Evolutionary conservation across 2,888 invertebrate species (phyloP).

Genomic region (Stenchaetothrips biformis): DNA sequence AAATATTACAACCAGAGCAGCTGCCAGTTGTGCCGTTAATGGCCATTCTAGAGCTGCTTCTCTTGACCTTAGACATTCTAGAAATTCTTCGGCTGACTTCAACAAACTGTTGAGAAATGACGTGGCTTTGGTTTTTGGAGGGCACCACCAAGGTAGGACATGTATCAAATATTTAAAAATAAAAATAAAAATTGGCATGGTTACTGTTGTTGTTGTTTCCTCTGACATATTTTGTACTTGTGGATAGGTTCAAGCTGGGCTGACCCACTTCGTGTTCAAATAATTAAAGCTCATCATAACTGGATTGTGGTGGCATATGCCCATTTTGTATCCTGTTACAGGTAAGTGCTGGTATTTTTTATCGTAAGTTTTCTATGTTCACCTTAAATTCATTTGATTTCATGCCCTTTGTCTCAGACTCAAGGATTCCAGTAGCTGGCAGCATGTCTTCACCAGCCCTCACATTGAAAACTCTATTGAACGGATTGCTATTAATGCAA

Average conservation of each 20-base stretch:
- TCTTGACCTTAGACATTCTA: slow-evolving; percentile 66
- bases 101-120: slow-evolving; percentile 68
- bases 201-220: background rate
- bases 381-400: slow-evolving; percentile 30
- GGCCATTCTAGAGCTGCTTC: slow-evolving; percentile 81
- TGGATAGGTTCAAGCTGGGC: slow-evolving; percentile 65
- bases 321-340: slow-evolving; percentile 91
- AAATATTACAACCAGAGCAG: slow-evolving; percentile 43
- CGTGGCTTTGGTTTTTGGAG: slow-evolving; percentile 61
- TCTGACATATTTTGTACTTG: background rate
- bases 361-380: slow-evolving; percentile 27
- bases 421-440: slow-evolving; percentile 96
- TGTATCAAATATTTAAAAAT: background rate
- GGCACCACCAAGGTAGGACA: slow-evolving; percentile 50
- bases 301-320: slow-evolving; percentile 97
- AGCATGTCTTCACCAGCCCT: slow-evolving; percentile 88
- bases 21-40: slow-evolving; percentile 42
- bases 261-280: slow-evolving; percentile 82
- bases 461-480: slow-evolving; percentile 86
- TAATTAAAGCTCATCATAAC: slow-evolving; percentile 94
- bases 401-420: slow-evolving; percentile 52
- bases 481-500: slow-evolving; percentile 73
- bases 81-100: slow-evolving; percentile 69
- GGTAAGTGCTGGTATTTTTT: slow-evolving; percentile 50
- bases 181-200: background rate